Conservation (phyloP, 2,888 invertebrate genomes). For the Julus scandinavius region DNA sequence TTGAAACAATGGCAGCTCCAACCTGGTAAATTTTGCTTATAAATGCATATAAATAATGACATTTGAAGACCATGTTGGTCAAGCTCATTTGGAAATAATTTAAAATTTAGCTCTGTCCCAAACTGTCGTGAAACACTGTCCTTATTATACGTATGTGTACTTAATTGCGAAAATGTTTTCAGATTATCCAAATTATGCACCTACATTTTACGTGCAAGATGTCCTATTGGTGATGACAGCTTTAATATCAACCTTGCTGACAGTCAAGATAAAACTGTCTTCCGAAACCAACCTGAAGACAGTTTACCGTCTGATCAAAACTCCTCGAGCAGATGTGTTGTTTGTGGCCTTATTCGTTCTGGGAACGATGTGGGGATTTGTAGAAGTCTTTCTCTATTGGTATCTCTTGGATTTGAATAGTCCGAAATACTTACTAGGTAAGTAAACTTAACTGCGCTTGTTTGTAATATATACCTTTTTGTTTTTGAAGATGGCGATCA, state of each 20-base stretch:
- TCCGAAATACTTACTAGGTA: constrained; percentile 83
- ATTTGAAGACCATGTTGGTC: no score
- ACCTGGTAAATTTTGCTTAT: no score
- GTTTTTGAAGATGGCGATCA: no score
- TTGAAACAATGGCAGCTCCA: no score
- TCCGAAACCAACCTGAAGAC: constrained; percentile 48
- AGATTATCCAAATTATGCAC: constrained; percentile 76
- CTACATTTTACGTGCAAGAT: constrained; percentile 88
- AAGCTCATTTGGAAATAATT: no score
- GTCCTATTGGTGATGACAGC: constrained; percentile 78
- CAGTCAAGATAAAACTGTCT: not conserved
- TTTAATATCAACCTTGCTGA: not conserved
- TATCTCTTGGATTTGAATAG: constrained; percentile 82
- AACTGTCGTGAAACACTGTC: no score
- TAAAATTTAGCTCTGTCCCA: no score
- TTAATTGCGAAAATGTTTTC: not conserved
- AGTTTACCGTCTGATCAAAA: constrained; percentile 41
- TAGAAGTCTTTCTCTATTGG: constrained; percentile 87
- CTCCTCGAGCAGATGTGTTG: constrained; percentile 77
- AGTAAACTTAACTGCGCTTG: constrained; percentile 61
- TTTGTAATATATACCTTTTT: no score
- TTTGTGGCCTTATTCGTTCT: constrained; percentile 82
- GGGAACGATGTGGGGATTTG: constrained; percentile 89
- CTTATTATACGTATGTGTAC: no score
- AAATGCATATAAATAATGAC: no score